A percentile compares a stretch with the other conserved stretches of the same genome.
Evolutionary conservation across 2,113 vertebrate species (phyloP).

Genomic region (Rattus rattus): DNA sequence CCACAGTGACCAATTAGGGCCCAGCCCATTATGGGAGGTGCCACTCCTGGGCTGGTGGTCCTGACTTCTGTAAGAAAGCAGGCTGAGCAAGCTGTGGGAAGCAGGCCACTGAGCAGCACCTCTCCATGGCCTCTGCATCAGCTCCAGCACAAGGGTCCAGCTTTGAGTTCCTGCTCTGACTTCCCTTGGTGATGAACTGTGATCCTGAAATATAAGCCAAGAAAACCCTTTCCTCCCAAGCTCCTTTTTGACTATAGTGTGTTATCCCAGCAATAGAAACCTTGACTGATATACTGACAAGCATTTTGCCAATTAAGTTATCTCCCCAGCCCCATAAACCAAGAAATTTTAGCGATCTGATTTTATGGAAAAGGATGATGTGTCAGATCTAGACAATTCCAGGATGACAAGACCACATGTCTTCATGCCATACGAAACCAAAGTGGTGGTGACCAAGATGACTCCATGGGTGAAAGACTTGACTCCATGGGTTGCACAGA

Average conservation of each 20-base stretch:
- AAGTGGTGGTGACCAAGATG: background rate
- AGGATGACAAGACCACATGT: background rate
- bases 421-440: conserved; percentile 37
- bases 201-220: background rate
- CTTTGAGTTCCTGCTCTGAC: too few relatives aligned
- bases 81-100: too few relatives aligned
- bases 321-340: background rate
- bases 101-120: background rate
- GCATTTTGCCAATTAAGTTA: background rate
- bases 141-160: background rate
- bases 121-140: background rate
- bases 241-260: background rate
- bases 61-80: background rate
- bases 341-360: background rate
- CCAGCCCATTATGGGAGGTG: background rate
- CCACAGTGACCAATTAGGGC: too few relatives aligned
- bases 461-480: background rate
- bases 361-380: conserved; percentile 38
- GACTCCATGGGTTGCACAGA: too few relatives aligned
- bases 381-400: background rate
- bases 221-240: background rate
- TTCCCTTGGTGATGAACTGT: background rate
- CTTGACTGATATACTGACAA: background rate
- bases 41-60: background rate
- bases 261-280: background rate